Base-by-base conservation (phyloP, 2,113 vertebrate species). In the Spea multiplicata region DNA sequence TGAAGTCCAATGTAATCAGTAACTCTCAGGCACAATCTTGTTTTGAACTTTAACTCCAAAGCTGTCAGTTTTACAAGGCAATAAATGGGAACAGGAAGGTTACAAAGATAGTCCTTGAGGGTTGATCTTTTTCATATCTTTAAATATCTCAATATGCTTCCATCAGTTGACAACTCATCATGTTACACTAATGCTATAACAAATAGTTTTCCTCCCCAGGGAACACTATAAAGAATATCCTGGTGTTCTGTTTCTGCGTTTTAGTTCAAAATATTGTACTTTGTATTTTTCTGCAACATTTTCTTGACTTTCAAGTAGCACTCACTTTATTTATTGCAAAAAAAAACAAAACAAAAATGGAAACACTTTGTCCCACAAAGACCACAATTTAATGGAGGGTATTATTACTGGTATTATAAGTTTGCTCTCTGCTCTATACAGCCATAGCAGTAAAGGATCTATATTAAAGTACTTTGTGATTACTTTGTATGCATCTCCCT, bases 41-140 rank as follows among this genome's bases (percentile, higher is more conserved):
- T n/a, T 68, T 69, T 68, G 65, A 57, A 59, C 52, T 57, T 69
- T 6, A 30, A 59, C 6, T 46, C 44, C 66, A 76, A 44, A 59
- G 44, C 65, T 69, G 74, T 76, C 74, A 76, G 66, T 76, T 76
- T 76, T 59, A 10, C 65, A 68, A 59, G 4, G 65, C 44, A 68
- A 76, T 68, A 76, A 48, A 68, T 59, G 48, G 68, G 74, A 65
- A 69, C 74, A 68, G 74, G 74, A 68, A 76, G 65, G 65, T 68
- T 68, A 69, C 44, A 59, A 30, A 59, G 74, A 76, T 66, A 76
- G 74, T 76, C 66, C 74, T 76, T 76, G 65, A 76, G 66, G 74
- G 52, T 76, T 76, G 74, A 76, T 76, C 65, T 69, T 76, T 76
- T 76, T 68, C 74, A 76, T 76, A 76, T 76, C 74, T 76, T 76